Conservation (phyloP, 2,113 vertebrate genomes). For the Henicopernis longicauda region DNA sequence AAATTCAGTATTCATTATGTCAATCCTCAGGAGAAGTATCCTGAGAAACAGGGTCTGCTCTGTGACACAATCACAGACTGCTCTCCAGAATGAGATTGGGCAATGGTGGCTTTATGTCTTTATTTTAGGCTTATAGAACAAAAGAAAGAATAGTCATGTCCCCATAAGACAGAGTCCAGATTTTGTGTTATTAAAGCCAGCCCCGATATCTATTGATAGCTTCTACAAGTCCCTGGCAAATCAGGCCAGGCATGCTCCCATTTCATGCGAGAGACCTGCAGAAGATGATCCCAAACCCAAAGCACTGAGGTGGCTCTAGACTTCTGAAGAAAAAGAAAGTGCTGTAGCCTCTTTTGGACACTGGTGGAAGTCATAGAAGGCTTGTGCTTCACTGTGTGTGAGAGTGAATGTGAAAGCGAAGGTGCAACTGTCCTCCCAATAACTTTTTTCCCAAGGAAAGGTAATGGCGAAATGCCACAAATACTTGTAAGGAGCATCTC, state of each 20-base stretch:
- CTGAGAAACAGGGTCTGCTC: neutral
- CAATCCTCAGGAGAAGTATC: neutral
- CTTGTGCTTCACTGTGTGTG: neutral
- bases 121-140: neutral
- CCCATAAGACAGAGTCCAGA: neutral
- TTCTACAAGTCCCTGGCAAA: neutral
- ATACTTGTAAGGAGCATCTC: neutral
- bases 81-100: neutral
- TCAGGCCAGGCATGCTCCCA: neutral
- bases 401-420: neutral
- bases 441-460: neutral
- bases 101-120: neutral
- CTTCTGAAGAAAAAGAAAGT: neutral
- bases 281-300: neutral
- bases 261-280: neutral
- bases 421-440: neutral
- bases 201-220: neutral
- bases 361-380: neutral
- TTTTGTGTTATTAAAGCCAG: neutral
- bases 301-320: neutral
- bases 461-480: neutral
- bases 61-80: neutral
- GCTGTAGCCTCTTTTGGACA: neutral
- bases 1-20: neutral
- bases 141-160: neutral